These are phyloP conservation scores for Percopsis omiscomaycus DNA, from an alignment of 2,797 vertebrate genomes.

Conservation along the genomic window DNA sequence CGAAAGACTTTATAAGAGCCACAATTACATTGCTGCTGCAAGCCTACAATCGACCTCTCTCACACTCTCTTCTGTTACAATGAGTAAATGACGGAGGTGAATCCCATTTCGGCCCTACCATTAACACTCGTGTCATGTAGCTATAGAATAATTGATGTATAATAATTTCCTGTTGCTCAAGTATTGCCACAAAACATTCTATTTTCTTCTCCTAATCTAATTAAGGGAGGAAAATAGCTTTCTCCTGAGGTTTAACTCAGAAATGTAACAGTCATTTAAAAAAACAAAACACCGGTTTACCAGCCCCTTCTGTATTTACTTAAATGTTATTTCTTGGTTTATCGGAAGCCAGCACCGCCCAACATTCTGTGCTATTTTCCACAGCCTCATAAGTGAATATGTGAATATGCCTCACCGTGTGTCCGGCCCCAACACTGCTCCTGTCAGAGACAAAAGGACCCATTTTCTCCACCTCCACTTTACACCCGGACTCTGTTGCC, in stretches of 20 bases:
- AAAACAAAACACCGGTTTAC: background rate
- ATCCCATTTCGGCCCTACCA: constrained; percentile 1
- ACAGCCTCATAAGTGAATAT: constrained; percentile 18
- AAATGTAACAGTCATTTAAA: background rate
- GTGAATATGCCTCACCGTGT: constrained; percentile 37
- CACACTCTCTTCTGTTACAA: constrained; percentile 15
- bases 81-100: constrained; percentile 20
- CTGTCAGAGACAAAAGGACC: constrained; percentile 44
- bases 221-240: background rate
- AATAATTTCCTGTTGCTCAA: constrained; percentile 46
- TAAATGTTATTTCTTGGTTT: constrained; percentile 35
- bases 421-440: constrained; percentile 23
- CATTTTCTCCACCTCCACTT: constrained; percentile 37
- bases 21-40: constrained; percentile 1
- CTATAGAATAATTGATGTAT: constrained; percentile 18
- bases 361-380: constrained; percentile 1
- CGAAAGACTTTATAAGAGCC: constrained; percentile 12
- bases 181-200: constrained; percentile 14
- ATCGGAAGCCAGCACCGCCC: constrained; percentile 5
- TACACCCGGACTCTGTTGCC: constrained; percentile 51
- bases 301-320: constrained; percentile 19
- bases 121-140: constrained; percentile 38
- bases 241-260: constrained; percentile 3
- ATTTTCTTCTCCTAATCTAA: constrained; percentile 5
- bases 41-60: background rate